Base-by-base conservation (phyloP, 2,888 invertebrate species). In the Athalia rosae region DNA sequence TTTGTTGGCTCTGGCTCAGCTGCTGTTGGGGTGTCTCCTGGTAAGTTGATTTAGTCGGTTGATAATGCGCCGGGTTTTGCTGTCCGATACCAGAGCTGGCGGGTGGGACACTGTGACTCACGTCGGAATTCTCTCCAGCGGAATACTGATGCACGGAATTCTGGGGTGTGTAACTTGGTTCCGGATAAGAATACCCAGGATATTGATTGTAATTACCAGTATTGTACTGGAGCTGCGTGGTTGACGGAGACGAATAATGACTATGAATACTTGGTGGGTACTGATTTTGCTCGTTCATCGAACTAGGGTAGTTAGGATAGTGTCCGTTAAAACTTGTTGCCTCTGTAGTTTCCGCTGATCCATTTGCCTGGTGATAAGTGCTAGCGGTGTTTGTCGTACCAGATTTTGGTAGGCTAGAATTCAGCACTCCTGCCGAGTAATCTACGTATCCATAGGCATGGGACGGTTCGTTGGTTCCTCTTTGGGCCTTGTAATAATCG, bases 341-440 rank as follows among this genome's bases (percentile, higher is more conserved):
- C 78, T 84, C 83, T 28, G 83, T 83, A 3, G 77, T 76, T 6
- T 66, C 78, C 0, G 79, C 64, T 8, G 79, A 76, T 48, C 81
- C 79, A 11, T 80, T 79, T 0, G 84, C 83, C 62, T 84, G 84
- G 47, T 80, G 81, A 77, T 84, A 84, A 80, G 82, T 82, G 50
- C 81, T 83, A 15, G 80, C 80, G 4, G 81, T 82, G 53, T 83
- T 83, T 0, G 83, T 84, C 13, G 83, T 84, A 7, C 79, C 79
- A 15, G 84, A 82, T 71, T 79, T 80, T 13, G 84, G 82, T 15
- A 83, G 80, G 69, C 82, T 82, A 43, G 79, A 79, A n/a, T 78
- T 80, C 9, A 79, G 62, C 28, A 77, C 73, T 15, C 80, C 79
- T 41, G 76, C 80, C 5, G 79, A 53, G 3, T 80, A 28, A 58